A percentile compares a stretch with the other conserved stretches of the same genome.
phyloP scores from a whole-genome alignment of 2,888 invertebrate species.

The Fissipunctia ypsillon region DNA sequence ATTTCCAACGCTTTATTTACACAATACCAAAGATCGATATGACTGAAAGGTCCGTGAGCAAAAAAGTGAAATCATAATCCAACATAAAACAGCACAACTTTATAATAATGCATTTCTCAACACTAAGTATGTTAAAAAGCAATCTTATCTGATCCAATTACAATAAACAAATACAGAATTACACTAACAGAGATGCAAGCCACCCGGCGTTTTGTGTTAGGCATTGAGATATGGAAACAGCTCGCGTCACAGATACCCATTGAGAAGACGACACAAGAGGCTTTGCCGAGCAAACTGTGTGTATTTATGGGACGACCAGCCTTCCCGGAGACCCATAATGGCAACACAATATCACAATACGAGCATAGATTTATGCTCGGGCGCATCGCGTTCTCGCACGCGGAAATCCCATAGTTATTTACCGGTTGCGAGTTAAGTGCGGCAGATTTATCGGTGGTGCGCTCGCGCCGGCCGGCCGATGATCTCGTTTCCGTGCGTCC shows the following conservation, averaged over 20 bases:
- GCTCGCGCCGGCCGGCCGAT: constrained; percentile 81
- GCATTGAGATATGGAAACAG: constrained; percentile 76
- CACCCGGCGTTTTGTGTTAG: constrained; percentile 65
- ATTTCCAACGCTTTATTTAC: constrained; percentile 42
- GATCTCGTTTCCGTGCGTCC: constrained; percentile 87
- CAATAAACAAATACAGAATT: constrained; percentile 57
- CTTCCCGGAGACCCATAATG: constrained; percentile 87
- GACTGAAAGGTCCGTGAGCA: not conserved
- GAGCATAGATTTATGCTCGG: constrained; percentile 89
- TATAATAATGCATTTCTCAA: constrained; percentile 8
- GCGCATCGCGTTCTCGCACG: constrained; percentile 89
- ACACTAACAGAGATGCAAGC: constrained; percentile 65
- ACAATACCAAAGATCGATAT: not conserved
- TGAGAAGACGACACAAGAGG: constrained; percentile 74
- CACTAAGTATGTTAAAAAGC: constrained; percentile 26
- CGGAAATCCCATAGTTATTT: constrained; percentile 91
- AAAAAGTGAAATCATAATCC: constrained; percentile 11
- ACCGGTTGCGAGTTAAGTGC: constrained; percentile 90
- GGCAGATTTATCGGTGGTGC: constrained; percentile 89
- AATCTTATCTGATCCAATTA: constrained; percentile 50
- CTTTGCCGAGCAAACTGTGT: constrained; percentile 76
- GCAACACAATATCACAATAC: constrained; percentile 91
- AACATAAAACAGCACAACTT: not conserved
- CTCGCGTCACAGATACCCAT: constrained; percentile 73
- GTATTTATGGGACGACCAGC: constrained; percentile 87